These are phyloP conservation scores for Apocheima hispidaria DNA, from an alignment of 2,888 invertebrate genomes.

Conservation along the genomic window DNA sequence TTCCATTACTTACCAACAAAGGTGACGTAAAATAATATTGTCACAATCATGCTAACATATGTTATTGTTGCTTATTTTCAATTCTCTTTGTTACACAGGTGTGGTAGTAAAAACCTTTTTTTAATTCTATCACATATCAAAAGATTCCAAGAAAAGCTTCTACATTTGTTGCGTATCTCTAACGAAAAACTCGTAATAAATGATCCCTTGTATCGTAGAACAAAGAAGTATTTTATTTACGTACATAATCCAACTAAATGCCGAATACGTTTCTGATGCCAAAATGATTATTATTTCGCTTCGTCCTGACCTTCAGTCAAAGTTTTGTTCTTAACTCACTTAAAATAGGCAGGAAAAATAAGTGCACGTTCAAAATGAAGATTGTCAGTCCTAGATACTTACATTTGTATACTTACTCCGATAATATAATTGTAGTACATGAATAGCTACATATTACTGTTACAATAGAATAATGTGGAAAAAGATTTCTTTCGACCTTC, in stretches of 20 bases:
- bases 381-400: not conserved
- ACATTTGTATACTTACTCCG: not conserved
- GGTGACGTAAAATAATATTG: too few relatives aligned
- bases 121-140: not conserved
- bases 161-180: not conserved
- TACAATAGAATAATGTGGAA: conserved; percentile 10
- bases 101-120: not conserved
- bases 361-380: not conserved
- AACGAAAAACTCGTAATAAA: not conserved
- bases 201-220: conserved; percentile 3
- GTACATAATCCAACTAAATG: conserved; percentile 6
- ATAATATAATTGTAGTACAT: too few relatives aligned
- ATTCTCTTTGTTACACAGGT: not conserved
- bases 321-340: not conserved
- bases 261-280: too few relatives aligned
- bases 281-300: not conserved
- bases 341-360: not conserved
- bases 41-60: not conserved
- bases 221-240: conserved; percentile 7
- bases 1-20: too few relatives aligned
- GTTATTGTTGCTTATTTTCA: not conserved
- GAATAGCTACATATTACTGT: not conserved
- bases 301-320: conserved; percentile 8
- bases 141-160: conserved; percentile 1
- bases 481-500: conserved; percentile 23